phyloP scores from a whole-genome alignment of 2,888 invertebrate species.

The Cantharis nigra region DNA sequence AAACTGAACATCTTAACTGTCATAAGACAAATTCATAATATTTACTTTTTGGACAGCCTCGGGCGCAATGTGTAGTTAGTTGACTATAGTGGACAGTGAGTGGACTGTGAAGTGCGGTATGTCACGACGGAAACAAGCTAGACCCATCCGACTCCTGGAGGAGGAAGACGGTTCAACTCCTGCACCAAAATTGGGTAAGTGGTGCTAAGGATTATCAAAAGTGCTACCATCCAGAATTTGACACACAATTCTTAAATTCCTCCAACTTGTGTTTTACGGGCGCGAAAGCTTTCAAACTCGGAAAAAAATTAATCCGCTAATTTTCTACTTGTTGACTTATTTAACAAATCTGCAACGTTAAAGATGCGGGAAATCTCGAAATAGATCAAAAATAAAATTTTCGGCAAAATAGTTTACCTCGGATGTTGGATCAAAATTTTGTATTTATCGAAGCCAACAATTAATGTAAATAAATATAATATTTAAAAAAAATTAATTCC shows the following conservation, averaged over 20 bases:
- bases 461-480: not conserved
- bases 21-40: slow-evolving; percentile 34
- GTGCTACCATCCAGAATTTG: slow-evolving; percentile 6
- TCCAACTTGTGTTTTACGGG: not conserved
- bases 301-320: not conserved
- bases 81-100: slow-evolving; percentile 40
- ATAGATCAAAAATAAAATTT: not conserved
- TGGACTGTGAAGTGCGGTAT: slow-evolving; percentile 48
- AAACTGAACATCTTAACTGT: slow-evolving; percentile 38
- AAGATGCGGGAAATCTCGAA: not conserved
- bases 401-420: not conserved
- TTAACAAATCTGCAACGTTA: not conserved
- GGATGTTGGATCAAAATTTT: not conserved
- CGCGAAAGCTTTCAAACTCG: not conserved
- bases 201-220: slow-evolving; percentile 14
- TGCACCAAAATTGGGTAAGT: slow-evolving; percentile 44
- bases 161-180: slow-evolving; percentile 53
- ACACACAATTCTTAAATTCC: not conserved
- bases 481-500: not conserved
- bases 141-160: slow-evolving; percentile 59
- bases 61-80: slow-evolving; percentile 35
- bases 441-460: not conserved
- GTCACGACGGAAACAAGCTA: slow-evolving; percentile 62
- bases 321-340: not conserved
- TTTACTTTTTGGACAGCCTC: slow-evolving; percentile 26